These are phyloP conservation scores for Gymnocheta viridis DNA, from an alignment of 2,888 invertebrate species.

Conservation along the genomic window DNA sequence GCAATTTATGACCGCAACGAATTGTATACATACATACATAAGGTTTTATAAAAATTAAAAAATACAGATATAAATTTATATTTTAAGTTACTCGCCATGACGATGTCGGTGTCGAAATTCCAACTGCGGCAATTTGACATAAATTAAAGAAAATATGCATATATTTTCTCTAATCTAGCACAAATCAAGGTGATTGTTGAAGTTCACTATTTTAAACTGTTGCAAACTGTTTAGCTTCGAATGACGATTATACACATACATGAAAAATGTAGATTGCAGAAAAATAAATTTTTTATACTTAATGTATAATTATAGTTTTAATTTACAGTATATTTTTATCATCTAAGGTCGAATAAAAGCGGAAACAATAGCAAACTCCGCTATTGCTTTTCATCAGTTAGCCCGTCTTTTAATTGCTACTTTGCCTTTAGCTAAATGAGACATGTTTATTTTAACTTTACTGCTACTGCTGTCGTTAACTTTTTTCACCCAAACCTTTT, in stretches of 20 bases:
- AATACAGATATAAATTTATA: neutral
- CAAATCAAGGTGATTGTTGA: no score
- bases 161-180: no score
- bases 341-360: slow-evolving; percentile 17
- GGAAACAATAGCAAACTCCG: slow-evolving; percentile 8
- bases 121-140: no score
- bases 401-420: slow-evolving; percentile 93
- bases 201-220: no score
- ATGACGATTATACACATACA: neutral
- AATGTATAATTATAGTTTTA: neutral
- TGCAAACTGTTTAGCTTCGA: neutral
- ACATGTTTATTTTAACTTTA: slow-evolving; percentile 91
- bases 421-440: slow-evolving; percentile 93
- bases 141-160: no score
- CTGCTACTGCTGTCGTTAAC: slow-evolving; percentile 85
- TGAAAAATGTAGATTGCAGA: neutral
- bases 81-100: no score
- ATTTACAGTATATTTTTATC: neutral
- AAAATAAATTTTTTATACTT: no score
- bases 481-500: slow-evolving; percentile 94
- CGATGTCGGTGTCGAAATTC: no score
- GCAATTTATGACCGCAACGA: no score
- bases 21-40: no score
- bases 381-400: slow-evolving; percentile 83
- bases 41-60: no score